phyloP scores from a whole-genome alignment of 2,888 invertebrate genomes.

The Dioctria rufipes region DNA sequence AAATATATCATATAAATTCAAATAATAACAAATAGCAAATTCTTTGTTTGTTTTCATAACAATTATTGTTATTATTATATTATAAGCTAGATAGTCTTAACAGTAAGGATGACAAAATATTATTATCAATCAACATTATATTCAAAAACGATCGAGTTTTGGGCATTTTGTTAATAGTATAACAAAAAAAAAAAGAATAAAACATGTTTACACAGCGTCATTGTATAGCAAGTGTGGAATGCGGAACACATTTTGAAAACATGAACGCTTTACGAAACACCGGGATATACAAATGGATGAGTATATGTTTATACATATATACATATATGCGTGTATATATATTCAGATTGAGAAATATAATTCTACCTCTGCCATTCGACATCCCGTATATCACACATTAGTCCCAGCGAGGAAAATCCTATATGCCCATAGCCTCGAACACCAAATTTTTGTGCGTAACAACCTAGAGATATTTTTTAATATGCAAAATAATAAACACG shows the following conservation, averaged over 20 bases:
- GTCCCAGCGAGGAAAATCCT: constrained; percentile 87
- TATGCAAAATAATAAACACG: constrained; percentile 4
- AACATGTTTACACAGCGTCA: not conserved
- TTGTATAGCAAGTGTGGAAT: not conserved
- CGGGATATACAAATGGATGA: constrained; percentile 13
- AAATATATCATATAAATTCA: not conserved
- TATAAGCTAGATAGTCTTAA: not conserved
- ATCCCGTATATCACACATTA: constrained; percentile 89
- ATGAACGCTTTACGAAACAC: not conserved
- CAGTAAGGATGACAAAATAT: not conserved
- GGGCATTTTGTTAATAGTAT: not conserved
- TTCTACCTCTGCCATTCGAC: constrained; percentile 81
- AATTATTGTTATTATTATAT: not conserved
- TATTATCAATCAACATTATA: not conserved
- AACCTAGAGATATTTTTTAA: constrained; percentile 75
- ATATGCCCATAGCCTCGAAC: constrained; percentile 95
- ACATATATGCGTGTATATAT: not conserved
- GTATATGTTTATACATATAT: not conserved
- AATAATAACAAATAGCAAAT: too few relatives aligned
- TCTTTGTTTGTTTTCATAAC: too few relatives aligned
- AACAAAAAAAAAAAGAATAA: too few relatives aligned
- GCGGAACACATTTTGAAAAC: not conserved
- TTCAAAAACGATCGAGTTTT: not conserved
- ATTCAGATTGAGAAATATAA: not conserved
- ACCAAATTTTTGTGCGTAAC: constrained; percentile 96